Percentiles rank a stretch among this genome's conserved stretches.
phyloP scores from a whole-genome alignment of 1,140 invertebrate species.

The Pissodes strobi region DNA sequence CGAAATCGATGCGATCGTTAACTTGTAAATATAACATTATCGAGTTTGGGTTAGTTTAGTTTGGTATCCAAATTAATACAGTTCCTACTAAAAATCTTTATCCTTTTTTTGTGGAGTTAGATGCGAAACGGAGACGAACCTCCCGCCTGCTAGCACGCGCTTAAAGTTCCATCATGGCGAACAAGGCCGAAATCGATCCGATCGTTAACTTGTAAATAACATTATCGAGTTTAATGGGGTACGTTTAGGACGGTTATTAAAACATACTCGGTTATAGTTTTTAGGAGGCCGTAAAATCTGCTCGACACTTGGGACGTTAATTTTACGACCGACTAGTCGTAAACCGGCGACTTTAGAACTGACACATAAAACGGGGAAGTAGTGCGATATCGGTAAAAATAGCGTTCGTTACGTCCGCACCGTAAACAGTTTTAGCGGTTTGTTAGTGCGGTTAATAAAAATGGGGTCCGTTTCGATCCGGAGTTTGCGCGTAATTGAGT shows the following conservation, averaged over 20 bases:
- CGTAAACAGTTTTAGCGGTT: constrained; percentile 17
- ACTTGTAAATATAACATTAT: constrained; percentile 27
- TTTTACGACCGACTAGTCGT: constrained; percentile 16
- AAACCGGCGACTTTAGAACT: constrained; percentile 24
- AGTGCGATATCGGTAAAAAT: constrained; percentile 12
- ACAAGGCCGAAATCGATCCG: neutral
- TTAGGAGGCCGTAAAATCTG: constrained; percentile 12
- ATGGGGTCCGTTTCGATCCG: too few relatives aligned
- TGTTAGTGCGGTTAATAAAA: neutral
- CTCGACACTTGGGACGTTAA: constrained; percentile 26
- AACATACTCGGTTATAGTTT: constrained; percentile 29
- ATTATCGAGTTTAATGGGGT: constrained; percentile 23
- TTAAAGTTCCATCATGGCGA: neutral
- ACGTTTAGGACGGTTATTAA: constrained; percentile 24
- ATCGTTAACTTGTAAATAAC: constrained; percentile 26
- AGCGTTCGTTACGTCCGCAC: constrained; percentile 17
- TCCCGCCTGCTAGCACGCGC: too few relatives aligned
- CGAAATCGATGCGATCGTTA: constrained; percentile 4
- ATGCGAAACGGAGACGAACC: too few relatives aligned
- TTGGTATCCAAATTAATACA: too few relatives aligned
- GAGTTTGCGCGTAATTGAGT: too few relatives aligned
- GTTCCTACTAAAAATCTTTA: too few relatives aligned
- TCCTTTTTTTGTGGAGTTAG: too few relatives aligned
- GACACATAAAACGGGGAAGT: constrained; percentile 18
- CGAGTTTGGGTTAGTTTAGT: too few relatives aligned